A percentile compares a stretch with the other conserved stretches of the same genome.
Conservation (phyloP, 2,113 vertebrate genomes). For the Ramphastos sulfuratus region DNA sequence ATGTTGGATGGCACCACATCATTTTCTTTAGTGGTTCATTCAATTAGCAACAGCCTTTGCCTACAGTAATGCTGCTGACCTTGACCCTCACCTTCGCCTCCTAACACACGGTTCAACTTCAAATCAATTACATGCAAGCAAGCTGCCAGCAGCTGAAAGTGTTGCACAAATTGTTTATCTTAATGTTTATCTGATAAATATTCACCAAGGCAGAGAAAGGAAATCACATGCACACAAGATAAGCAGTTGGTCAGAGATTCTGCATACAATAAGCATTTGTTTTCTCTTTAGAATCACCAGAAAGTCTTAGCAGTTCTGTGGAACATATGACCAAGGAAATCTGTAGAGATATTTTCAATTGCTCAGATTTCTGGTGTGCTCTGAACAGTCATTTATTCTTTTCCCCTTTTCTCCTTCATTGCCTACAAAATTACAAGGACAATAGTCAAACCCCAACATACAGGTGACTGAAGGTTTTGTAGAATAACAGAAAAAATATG, state of each 20-base stretch:
- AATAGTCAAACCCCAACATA: background rate
- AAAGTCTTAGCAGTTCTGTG: background rate
- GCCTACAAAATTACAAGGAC: background rate
- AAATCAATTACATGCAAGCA: background rate
- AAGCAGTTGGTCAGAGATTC: background rate
- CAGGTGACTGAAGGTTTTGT: background rate
- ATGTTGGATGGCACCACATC: background rate
- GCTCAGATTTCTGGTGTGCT: background rate
- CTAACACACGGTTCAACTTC: background rate
- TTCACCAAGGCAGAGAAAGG: background rate
- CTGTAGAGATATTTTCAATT: slow-evolving; percentile 38
- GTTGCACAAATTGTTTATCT: background rate
- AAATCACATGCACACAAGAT: background rate
- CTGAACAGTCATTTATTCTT: slow-evolving; percentile 26
- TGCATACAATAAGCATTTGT: background rate
- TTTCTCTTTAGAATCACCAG: slow-evolving; percentile 15
- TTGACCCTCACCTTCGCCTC: background rate
- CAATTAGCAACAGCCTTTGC: background rate
- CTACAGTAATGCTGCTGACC: background rate
- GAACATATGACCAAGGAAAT: slow-evolving; percentile 5
- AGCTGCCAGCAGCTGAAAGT: background rate
- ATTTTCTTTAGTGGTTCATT: background rate
- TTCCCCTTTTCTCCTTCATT: background rate
- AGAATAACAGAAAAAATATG: background rate
- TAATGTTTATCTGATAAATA: slow-evolving; percentile 32